Base-by-base conservation (phyloP, 1,140 invertebrate genomes). In the Dendrolimus punctatus region DNA sequence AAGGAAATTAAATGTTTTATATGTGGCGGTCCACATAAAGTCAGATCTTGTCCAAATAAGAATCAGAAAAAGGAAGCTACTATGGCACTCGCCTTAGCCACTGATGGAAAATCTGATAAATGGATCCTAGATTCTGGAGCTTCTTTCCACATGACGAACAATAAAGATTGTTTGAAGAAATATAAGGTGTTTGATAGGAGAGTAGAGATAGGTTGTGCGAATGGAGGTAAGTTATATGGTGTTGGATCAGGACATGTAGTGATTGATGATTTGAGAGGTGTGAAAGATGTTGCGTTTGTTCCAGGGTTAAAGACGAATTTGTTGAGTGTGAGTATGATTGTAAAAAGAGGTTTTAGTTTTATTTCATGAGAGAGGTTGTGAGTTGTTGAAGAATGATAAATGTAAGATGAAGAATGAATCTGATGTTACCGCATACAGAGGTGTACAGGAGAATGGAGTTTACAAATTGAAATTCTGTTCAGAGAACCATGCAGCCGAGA, bases 71-170 rank as follows among this genome's bases (percentile, higher is more conserved):
- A 48, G 37, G 37, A 48, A 48, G 46, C 46, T 36, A 7, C 36
- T 38, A 8, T 10, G 39, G 10, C 46, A 8, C 8, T 10, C 6
- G 37, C 46, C 6, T n/a, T 42, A 7, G 41, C 2, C 6, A 37
- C 46, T 8, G 5, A 1, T 38, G 8, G 6, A 48, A 38, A 48
- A 4, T 38, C 10, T 10, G 10, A 38, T 7, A 37, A 37, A 6
- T 48, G 46, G 46, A 38, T 48, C 2, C 8, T 48, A 5, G 46
- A 48, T 37, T 36, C 46, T 37, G 46, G 46, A 36, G 46, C 46
- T 1, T 37, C 46, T 8, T 38, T 8, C 5, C 46, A 48, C n/a
- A 48, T 48, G 46, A 48, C 46, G 10, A 48, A 48, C n/a, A 10
- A 36, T 38, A 48, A 38, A 38, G 9, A 8, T 23, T 48, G 46